A percentile compares a stretch with the other conserved stretches of the same genome.
Evolutionary conservation across 2,797 vertebrate species (phyloP).

Genomic region (Chaetophractus vellerosus): DNA sequence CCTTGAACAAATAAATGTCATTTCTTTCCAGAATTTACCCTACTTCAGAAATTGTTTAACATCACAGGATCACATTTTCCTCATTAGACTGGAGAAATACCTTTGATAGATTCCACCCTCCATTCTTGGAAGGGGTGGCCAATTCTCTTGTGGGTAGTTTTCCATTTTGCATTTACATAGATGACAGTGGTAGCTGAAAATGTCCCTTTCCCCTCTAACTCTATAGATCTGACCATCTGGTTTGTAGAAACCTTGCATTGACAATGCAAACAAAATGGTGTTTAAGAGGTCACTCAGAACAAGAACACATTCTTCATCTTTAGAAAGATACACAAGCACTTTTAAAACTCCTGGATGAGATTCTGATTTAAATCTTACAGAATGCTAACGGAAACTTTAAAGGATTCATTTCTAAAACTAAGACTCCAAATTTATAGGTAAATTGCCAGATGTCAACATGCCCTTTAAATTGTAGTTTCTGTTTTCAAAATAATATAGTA

Average conservation of each 20-base stretch:
- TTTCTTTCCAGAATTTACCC: conserved; percentile 61
- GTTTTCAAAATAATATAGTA: conserved; percentile 3
- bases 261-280: neutral
- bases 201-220: neutral
- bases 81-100: conserved; percentile 11
- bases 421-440: neutral
- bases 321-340: neutral
- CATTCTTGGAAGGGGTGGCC: neutral
- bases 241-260: neutral
- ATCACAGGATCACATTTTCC: neutral
- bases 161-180: neutral
- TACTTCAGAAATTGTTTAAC: conserved; percentile 31
- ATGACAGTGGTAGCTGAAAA: neutral
- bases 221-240: neutral
- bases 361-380: conserved; percentile 51
- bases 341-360: conserved; percentile 36
- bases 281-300: neutral
- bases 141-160: neutral
- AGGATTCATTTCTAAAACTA: neutral
- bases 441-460: neutral
- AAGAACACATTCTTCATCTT: neutral
- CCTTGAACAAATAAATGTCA: conserved; percentile 43
- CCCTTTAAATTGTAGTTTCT: neutral
- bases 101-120: neutral
- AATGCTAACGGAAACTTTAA: conserved; percentile 13